Evolutionary conservation across 2,797 vertebrate species (phyloP), one percentile per base, ranked within the genome.

Genomic region (Tokudaia muenninki): DNA sequence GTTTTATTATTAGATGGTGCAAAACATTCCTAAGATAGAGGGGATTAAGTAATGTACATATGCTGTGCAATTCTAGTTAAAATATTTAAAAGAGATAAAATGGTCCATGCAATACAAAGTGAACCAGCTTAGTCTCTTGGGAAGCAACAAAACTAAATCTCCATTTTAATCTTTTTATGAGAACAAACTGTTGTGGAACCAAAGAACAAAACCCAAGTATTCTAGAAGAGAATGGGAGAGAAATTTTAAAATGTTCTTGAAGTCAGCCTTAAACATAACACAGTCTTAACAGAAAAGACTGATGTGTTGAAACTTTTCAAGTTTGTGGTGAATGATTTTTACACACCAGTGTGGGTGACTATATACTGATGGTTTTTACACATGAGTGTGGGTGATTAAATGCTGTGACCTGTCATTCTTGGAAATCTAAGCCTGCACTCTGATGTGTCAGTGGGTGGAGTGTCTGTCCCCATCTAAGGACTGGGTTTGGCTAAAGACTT

Each of bases 141-240:
- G 63, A 91, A 77, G 52, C 81, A 93, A 74, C 2, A 31, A 92
- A 94, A 50, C 29, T 74, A 80, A 77, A 93, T 63, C 34, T 72
- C 65, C 86, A 65, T 9, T 31, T 74, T 22, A 26, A 21, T 59
- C 37, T 77, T 81, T 17, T 21, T 22, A 72, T n/a, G 17, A 57
- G 90, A 94, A 81, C 79, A 90, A 87, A 80, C 47, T 91, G 47
- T n/a, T 80, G 50, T 61, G 1, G 44, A 91, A 55, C 11, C 44
- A 65, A 92, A 67, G 19, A 74, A 26, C 21, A 87, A 94, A 92
- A 26, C n/a, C 78, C 4, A 14, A 81, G 77, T 55, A 10, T 44
- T 52, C 47, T 87, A 57, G 31, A 94, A 24, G 21, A 94, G 77
- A 65, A 29, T 24, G 22, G 47, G 17, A 95, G 12, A 77, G 61